Evolutionary conservation across 2,797 vertebrate genomes (phyloP).

Genomic region (Pangasius mekongensis): DNA sequence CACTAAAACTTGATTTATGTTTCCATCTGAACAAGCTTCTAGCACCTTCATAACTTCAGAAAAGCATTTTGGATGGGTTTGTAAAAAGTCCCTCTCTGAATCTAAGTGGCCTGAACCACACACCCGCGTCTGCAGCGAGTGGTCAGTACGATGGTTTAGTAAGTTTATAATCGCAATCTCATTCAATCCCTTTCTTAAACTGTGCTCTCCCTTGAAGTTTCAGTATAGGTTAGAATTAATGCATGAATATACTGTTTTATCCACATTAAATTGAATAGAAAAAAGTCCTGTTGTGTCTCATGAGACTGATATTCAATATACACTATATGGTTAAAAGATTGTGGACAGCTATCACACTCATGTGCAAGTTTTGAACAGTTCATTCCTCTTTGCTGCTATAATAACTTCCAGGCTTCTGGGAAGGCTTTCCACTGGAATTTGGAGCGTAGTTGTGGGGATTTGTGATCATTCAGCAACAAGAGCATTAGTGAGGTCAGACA

Average conservation of each 20-base stretch:
- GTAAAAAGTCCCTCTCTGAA: neutral
- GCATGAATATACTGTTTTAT: neutral
- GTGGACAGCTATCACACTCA: neutral
- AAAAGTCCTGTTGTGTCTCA: neutral
- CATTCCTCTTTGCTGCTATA: neutral
- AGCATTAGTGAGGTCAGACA: neutral
- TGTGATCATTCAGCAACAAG: neutral
- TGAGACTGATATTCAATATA: neutral
- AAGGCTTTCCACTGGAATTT: neutral
- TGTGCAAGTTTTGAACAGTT: neutral
- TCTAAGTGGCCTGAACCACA: neutral
- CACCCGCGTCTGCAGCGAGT: neutral
- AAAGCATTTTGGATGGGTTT: neutral
- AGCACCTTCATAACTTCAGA: neutral
- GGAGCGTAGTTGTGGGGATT: neutral
- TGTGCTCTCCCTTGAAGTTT: neutral
- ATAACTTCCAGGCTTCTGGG: neutral
- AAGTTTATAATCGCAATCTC: neutral
- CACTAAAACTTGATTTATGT: slow-evolving; percentile 13
- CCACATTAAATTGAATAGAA: neutral
- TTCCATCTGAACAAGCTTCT: neutral
- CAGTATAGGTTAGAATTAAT: neutral
- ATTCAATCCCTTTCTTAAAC: neutral
- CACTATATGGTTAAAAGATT: neutral
- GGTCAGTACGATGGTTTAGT: neutral